These are phyloP conservation scores for Eupithecia insigniata DNA, from an alignment of 2,888 invertebrate genomes.

Conservation along the genomic window DNA sequence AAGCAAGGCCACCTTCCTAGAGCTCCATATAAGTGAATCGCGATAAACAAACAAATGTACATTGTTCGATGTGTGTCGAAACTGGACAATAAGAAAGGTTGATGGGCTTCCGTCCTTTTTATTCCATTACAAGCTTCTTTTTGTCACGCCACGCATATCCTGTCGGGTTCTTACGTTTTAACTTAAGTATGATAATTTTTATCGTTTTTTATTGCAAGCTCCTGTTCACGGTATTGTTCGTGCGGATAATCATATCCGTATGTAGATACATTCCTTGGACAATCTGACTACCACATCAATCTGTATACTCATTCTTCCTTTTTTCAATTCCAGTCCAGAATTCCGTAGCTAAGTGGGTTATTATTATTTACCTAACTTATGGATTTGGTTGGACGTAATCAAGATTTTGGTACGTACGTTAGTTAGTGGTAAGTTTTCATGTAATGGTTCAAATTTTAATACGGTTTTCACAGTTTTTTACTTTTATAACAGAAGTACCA, in stretches of 20 bases:
- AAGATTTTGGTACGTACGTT: background rate
- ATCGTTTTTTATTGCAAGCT: constrained; percentile 40
- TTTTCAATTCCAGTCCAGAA: background rate
- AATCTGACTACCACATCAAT: background rate
- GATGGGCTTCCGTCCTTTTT: constrained; percentile 61
- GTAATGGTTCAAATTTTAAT: background rate
- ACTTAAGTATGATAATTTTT: constrained; percentile 16
- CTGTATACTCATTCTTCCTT: background rate
- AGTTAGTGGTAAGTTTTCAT: background rate
- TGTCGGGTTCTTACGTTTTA: constrained; percentile 46
- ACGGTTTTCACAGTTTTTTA: too few relatives aligned
- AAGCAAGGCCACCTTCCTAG: constrained; percentile 26
- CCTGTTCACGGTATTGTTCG: constrained; percentile 5
- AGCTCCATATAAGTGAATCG: constrained; percentile 40
- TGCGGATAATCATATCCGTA: background rate
- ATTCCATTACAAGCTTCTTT: constrained; percentile 59
- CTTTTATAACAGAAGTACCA: too few relatives aligned
- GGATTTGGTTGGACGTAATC: background rate
- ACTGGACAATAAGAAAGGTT: constrained; percentile 61
- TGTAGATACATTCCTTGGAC: background rate
- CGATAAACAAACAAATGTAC: constrained; percentile 53
- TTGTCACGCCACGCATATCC: constrained; percentile 58
- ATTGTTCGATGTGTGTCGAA: constrained; percentile 47
- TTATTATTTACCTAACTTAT: background rate
- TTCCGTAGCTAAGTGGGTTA: background rate